These are phyloP conservation scores for Solea solea DNA, from an alignment of 2,113 vertebrate genomes.

Conservation along the genomic window DNA sequence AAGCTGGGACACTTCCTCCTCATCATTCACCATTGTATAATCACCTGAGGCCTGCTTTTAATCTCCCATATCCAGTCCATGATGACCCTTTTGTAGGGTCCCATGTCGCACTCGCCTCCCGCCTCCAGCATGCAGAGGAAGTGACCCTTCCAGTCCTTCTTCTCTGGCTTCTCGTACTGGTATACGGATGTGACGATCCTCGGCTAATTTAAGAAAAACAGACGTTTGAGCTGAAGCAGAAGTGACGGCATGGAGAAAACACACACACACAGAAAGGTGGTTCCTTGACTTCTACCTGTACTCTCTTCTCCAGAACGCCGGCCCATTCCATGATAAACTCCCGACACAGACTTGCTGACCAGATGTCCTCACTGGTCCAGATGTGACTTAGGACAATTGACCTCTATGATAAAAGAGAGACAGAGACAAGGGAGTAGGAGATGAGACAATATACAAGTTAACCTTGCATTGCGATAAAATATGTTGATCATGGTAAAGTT, in stretches of 20 bases:
- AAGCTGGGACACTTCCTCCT: neutral
- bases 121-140: constrained; percentile 73
- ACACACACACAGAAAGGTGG: no score
- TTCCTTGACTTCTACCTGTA: constrained; percentile 36
- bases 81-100: constrained; percentile 72
- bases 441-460: no score
- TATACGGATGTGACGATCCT: constrained; percentile 49
- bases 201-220: constrained; percentile 42
- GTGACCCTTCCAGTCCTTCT: constrained; percentile 69
- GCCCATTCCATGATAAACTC: constrained; percentile 80
- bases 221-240: neutral
- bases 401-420: constrained; percentile 51
- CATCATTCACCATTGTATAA: rapidly evolving
- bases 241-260: neutral
- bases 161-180: constrained; percentile 59
- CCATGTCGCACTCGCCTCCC: constrained; percentile 73
- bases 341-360: constrained; percentile 74
- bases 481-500: no score
- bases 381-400: constrained; percentile 79
- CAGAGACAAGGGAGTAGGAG: neutral
- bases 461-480: no score
- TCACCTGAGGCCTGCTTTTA: constrained; percentile 73
- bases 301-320: constrained; percentile 70
- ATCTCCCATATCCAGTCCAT: constrained; percentile 76
- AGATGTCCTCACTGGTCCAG: constrained; percentile 80